Base-by-base conservation (phyloP, 2,888 invertebrate genomes). In the Bhutanitis thaidina region DNA sequence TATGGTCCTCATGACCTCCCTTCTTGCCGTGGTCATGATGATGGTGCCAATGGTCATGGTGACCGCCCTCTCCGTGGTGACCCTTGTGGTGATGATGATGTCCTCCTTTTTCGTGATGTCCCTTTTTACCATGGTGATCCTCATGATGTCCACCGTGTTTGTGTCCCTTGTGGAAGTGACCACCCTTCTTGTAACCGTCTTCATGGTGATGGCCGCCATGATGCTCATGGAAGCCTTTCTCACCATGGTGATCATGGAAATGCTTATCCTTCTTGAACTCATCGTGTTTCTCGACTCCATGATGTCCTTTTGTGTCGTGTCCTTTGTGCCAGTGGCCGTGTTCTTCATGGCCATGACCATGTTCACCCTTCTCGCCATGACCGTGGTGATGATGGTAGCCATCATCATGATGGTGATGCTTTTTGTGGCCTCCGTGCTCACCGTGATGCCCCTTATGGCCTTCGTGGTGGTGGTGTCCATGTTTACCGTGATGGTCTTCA, bases 221-320 rank as follows among this genome's bases (percentile, higher is more conserved):
- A 65, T 95, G 94, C 67, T 93, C 93, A 73, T 95, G 93, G 69
- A 92, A 92, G 0, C 94, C 95, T 60, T 93, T 92, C 61, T 94
- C 94, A 59, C 95, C 94, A 67, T 95, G 93, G 74, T 95, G 95
- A 62, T 96, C 94, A 77, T 93, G 95, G 92, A 94, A 95, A 77
- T 96, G 94, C 69, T 95, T 95, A 69, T 95, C 93, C 76, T 96
- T 95, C 72, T 95, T 94, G 87, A 92, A 95, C 77, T 96, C 96
- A 78, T 96, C 94, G 60, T 94, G 85, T 69, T 96, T 95, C 80
- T 95, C 95, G 5, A 95, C 90, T 61, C 95, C 93, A 70, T 96
- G 96, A 66, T 95, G 94, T 57, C 96, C 95, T 71, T 96, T 94
- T 55, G 95, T 95, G 77, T 93, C 93, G 80, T 96, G 95, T 0